Conservation (phyloP, 2,797 vertebrate genomes). For the Molothrus ater region DNA sequence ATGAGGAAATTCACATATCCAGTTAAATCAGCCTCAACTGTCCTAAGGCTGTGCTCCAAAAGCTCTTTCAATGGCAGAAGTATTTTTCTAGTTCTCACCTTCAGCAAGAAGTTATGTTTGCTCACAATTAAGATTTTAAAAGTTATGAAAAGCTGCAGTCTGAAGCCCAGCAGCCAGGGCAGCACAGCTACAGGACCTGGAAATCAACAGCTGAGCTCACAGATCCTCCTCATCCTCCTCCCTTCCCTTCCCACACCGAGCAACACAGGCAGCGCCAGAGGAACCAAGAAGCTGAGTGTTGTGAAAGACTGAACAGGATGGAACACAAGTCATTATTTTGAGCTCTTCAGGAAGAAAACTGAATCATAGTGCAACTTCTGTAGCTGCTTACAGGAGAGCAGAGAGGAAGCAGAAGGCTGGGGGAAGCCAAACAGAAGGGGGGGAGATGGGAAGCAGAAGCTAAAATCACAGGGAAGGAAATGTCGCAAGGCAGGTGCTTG, state of each 20-base stretch:
- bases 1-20: not conserved
- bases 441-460: not conserved
- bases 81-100: not conserved
- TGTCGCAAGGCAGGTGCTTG: not conserved
- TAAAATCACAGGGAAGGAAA: not conserved
- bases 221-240: not conserved
- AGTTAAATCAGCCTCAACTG: not conserved
- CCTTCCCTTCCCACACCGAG: not conserved
- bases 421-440: not conserved
- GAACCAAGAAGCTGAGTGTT: not conserved
- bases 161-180: not conserved
- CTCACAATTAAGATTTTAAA: not conserved
- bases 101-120: not conserved
- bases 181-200: not conserved
- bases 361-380: slow-evolving; percentile 36
- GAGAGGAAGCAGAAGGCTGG: slow-evolving; percentile 38
- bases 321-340: slow-evolving; percentile 8
- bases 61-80: not conserved
- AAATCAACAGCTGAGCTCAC: not conserved
- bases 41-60: not conserved
- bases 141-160: not conserved
- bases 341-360: slow-evolving; percentile 37
- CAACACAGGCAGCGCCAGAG: not conserved
- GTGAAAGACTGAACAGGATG: slow-evolving; percentile 2
- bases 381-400: not conserved